Base-by-base conservation (phyloP, 2,113 vertebrate genomes). In the Neofelis nebulosa region DNA sequence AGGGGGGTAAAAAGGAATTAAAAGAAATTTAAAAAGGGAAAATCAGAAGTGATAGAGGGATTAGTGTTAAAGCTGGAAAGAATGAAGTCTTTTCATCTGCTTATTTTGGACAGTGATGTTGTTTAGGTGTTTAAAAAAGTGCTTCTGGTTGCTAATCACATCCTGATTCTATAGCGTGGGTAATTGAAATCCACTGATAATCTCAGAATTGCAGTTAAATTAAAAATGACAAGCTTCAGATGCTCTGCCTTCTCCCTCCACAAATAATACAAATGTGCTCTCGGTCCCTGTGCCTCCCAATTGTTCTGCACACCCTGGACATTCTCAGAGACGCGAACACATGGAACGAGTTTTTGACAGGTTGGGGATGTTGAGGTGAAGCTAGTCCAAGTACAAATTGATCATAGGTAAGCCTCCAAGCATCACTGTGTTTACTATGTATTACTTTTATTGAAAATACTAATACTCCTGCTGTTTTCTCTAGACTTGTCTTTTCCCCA, bases 401-500 rank as follows among this genome's bases (percentile, higher is more conserved):
- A 52, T 85, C 50, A 48, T 63, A 2, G 13, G 57, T 61, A 65
- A 65, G 57, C 31, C 79, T 91, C 36, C 11, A 41, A 79, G 52
- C 33, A 52, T 4, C 15, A 16, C 1, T 57, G 21, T 81, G 27
- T 57, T 52, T 10, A 38, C 33, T 9, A 13, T 3, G 6, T 38
- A 4, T 80, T 74, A 21, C 50, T 91, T 96, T 91, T 16, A 48
- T 27, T 57, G 52, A 61, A 36, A 89, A 87, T 82, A 93, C 15
- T 71, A 78, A 16, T 68, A 61, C 45, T 63, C 73, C 3, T 25
- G 50, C 41, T 91, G 74, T 87, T 57, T 50, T 69, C 12, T 14
- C 82, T 14, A 85, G 55, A 16, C n/a, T 16, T 93, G 33, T 82
- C 89, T 96, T 95, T 79, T 86, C 84, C 73, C 50, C 57, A 95